Evolutionary conservation across 2,797 vertebrate species (phyloP).

Genomic region (Chelonia mydas): DNA sequence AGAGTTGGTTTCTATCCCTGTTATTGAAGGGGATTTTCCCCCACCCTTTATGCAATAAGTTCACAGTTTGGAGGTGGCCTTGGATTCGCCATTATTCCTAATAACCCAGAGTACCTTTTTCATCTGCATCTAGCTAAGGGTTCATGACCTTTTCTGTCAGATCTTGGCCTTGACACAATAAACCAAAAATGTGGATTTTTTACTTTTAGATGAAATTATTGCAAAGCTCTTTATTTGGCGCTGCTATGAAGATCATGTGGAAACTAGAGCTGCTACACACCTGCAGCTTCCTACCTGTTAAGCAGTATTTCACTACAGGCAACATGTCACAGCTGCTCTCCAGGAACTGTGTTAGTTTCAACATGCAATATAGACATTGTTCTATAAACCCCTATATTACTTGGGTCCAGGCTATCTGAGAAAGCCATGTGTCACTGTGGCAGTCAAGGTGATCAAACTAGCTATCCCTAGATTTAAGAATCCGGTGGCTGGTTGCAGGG

Average conservation of each 20-base stretch:
- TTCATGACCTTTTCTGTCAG: not conserved
- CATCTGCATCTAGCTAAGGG: not conserved
- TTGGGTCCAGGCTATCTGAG: conserved; percentile 2
- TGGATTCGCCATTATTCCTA: not conserved
- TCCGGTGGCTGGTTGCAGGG: not conserved
- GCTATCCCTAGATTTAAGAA: not conserved
- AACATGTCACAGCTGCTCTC: conserved; percentile 15
- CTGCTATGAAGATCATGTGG: conserved; percentile 15
- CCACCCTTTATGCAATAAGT: not conserved
- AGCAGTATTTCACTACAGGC: conserved; percentile 49
- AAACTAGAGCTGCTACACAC: conserved; percentile 35
- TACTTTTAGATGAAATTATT: conserved; percentile 24
- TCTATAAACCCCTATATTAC: conserved; percentile 1
- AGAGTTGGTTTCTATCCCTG: not conserved
- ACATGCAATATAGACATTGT: not conserved
- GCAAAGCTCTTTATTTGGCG: not conserved
- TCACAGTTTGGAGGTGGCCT: not conserved
- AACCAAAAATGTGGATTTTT: not conserved
- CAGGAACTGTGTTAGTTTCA: not conserved
- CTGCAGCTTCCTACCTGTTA: conserved; percentile 49
- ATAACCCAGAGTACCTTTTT: not conserved
- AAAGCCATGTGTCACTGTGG: not conserved
- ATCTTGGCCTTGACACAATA: not conserved
- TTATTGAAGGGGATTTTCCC: not conserved
- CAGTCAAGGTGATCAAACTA: not conserved